A percentile compares a stretch with the other conserved stretches of the same genome.
Evolutionary conservation across 1,140 invertebrate genomes (phyloP).

Genomic region (Popillia japonica): DNA sequence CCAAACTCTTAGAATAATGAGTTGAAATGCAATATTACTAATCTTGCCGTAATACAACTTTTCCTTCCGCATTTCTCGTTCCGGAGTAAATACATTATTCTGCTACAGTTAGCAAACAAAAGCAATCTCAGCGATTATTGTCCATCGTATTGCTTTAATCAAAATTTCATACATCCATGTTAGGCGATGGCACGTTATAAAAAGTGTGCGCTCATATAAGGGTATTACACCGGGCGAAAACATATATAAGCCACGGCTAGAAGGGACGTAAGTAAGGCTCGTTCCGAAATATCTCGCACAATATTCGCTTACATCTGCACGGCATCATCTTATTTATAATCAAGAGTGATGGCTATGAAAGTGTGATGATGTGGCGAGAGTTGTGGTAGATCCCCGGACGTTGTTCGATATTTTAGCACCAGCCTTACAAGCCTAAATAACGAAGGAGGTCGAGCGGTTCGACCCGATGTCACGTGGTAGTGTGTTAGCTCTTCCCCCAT

Average conservation of each 20-base stretch:
- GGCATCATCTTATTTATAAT: constrained; percentile 28
- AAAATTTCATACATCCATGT: neutral
- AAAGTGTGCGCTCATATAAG: neutral
- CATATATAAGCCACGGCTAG: neutral
- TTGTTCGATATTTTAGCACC: constrained; percentile 32
- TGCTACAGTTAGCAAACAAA: neutral
- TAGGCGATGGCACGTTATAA: neutral
- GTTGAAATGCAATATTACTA: too few relatives aligned
- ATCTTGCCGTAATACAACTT: neutral
- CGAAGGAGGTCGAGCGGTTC: constrained; percentile 31
- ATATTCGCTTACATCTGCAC: constrained; percentile 27
- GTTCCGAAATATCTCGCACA: neutral
- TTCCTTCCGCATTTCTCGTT: neutral
- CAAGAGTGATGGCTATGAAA: constrained; percentile 34
- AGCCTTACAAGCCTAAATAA: constrained; percentile 29
- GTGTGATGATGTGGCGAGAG: constrained; percentile 27
- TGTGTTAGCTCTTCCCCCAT: neutral
- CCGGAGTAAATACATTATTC: neutral
- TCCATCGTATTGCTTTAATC: neutral
- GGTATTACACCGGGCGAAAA: neutral
- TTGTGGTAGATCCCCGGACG: constrained; percentile 24
- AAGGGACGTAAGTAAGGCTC: neutral
- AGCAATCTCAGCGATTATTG: neutral
- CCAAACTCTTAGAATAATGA: too few relatives aligned
- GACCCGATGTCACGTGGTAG: constrained; percentile 17